Evolutionary conservation across 2,888 invertebrate species (phyloP), one percentile per base, ranked within the genome.

Genomic region (Ophioninae sp.): DNA sequence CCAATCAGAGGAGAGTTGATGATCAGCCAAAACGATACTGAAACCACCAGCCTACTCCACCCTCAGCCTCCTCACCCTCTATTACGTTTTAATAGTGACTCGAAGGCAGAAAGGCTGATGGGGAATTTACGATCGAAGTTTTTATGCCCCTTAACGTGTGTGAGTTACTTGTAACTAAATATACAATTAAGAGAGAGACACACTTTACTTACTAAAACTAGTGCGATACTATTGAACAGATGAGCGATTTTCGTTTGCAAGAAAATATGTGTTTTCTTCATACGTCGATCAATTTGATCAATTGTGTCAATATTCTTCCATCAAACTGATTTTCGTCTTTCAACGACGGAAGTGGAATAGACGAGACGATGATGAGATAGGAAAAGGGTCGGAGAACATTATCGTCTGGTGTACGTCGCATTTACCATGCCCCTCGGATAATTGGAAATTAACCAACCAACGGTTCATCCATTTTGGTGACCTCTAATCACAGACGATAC

Each of bases 401-500:
- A 73, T 82, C 76, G 68, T 77, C 83, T 76, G 56, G 79, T 78
- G 68, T 61, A 56, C 78, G 72, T 72, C 64, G 69, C 73, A 61
- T 72, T 67, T 78, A 82, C 58, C 82, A 80, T 80, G 80, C 84
- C 73, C 79, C 83, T 79, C 84, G 86, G 89, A 88, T 90, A 90
- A 90, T 90, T 90, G 90, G 90, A 90, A 90, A 90, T 90, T 90
- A 90, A 90, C 89, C 89, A 90, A 88, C 88, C 89, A 86, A 85
- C 86, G 85, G 84, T 87, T 83, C 88, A 89, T 90, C 90, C 89
- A 89, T 89, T 88, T 88, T 87, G 86, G 86, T 83, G 85, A 85
- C 88, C 89, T 90, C 89, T 90, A 90, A 90, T 90, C 90, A 90
- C 88, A 87, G 87, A 81, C 85, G 79, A 81, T 87, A 82, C 85